Evolutionary conservation across 2,888 invertebrate genomes (phyloP).

Genomic region (Sinotaia quadrata): DNA sequence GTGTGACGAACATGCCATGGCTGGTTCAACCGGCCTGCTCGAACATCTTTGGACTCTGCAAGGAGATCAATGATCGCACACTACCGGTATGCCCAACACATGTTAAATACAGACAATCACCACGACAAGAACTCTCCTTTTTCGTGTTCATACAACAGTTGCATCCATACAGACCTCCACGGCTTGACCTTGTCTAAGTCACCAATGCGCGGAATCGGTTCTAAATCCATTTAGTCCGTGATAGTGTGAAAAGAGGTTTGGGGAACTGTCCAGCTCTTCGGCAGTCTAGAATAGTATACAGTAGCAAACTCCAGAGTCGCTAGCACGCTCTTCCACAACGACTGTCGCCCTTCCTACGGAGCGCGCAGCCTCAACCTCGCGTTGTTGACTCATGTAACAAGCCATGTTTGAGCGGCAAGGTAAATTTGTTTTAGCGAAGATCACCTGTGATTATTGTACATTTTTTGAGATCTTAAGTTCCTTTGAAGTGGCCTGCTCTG

Average conservation of each 20-base stretch:
- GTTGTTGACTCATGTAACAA: slow-evolving; percentile 24
- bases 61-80: no score
- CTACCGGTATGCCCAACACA: no score
- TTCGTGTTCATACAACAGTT: no score
- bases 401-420: slow-evolving; percentile 44
- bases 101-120: no score
- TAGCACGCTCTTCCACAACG: neutral
- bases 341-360: neutral
- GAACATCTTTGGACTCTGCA: no score
- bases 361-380: slow-evolving; percentile 2
- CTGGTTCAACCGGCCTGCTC: no score
- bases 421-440: slow-evolving; percentile 47
- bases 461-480: slow-evolving; percentile 39
- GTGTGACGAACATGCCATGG: no score
- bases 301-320: neutral
- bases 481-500: slow-evolving; percentile 39
- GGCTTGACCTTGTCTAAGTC: slow-evolving; percentile 21
- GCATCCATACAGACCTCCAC: neutral
- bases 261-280: slow-evolving; percentile 27
- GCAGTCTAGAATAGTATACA: neutral
- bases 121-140: no score
- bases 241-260: slow-evolving; percentile 38
- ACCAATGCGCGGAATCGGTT: slow-evolving; percentile 31
- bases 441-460: slow-evolving; percentile 50
- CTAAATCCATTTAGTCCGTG: slow-evolving; percentile 39